Evolutionary conservation across 2,797 vertebrate species (phyloP), one percentile per base, ranked within the genome.

Genomic region (Anniella stebbinsi): DNA sequence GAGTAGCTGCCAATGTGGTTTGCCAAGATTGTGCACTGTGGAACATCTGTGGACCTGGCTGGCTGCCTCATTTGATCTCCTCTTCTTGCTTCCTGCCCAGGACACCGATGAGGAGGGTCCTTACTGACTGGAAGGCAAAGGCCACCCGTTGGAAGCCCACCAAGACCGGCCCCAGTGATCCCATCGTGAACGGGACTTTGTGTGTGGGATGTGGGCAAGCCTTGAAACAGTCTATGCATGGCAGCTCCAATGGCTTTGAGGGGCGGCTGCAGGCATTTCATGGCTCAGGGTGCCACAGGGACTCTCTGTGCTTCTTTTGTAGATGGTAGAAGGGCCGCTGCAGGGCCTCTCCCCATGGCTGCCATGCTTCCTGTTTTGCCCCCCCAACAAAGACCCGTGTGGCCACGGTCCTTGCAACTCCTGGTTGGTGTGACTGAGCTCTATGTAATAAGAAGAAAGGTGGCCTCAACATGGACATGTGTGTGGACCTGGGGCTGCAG

Each of bases 31-130:
- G 8, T 85, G 38, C 28, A 6, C 51, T 51, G 0, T 10, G 1
- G 0, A 4, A 66, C 5, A 7, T 1, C 17, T 70, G 28, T 0
- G 41, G 7, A 17, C 75, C 72, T 66, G 17, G 0, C 15, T 6
- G 1, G 0, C 0, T 72, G 21, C 1, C n/a, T 93, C 38, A 4
- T 0, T 83, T 87, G 48, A 86, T 18, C 88, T n/a, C 90, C 73
- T 87, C 66, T 93, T 87, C 5, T 7, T 84, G 0, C 87, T 91
- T 90, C 72, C 70, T 0, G 0, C 87, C 21, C 73, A 97, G 97
- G 97, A 97, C 91, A 95, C 95, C 0, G 97, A 97, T 70, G 97
- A 96, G 12, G 97, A 97, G 45, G 97, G 97, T 7, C 92, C 84
- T 0, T 97, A 97, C 78, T 97, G 96, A 97, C 7, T 6, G 23